These are phyloP conservation scores for Azemiops feae DNA, from an alignment of 2,113 vertebrate species.

Conservation along the genomic window DNA sequence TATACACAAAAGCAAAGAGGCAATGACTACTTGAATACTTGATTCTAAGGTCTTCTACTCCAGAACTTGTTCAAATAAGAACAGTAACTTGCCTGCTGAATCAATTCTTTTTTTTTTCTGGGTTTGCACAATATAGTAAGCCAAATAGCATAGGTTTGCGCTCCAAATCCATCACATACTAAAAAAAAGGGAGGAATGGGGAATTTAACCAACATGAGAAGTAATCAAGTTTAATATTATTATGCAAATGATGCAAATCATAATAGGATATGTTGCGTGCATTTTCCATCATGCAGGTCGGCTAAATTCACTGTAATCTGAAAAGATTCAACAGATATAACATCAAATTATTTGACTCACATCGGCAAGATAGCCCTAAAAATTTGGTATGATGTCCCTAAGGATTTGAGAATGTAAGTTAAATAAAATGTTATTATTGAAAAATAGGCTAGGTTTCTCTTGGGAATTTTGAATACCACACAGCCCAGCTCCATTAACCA, in stretches of 20 bases:
- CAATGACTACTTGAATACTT: neutral
- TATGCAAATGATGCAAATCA: neutral
- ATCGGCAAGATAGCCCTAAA: neutral
- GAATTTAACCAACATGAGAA: neutral
- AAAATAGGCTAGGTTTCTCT: neutral
- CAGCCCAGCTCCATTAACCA: neutral
- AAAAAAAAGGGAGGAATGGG: fast-evolving
- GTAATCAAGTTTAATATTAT: neutral
- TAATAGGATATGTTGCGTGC: neutral
- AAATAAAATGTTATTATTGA: neutral
- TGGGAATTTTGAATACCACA: neutral
- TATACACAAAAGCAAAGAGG: neutral
- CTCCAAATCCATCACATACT: neutral
- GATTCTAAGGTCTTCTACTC: neutral
- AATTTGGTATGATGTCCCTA: neutral
- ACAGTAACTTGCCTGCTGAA: neutral
- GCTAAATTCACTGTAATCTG: neutral
- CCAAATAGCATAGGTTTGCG: neutral
- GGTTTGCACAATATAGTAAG: neutral
- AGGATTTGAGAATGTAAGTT: neutral
- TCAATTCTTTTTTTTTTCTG: neutral
- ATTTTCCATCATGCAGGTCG: neutral
- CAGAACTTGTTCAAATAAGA: neutral
- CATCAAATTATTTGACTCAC: neutral
- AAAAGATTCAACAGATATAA: neutral